A percentile compares a stretch with the other conserved stretches of the same genome.
Evolutionary conservation across 2,888 invertebrate genomes (phyloP).

Genomic region (Tethea ocularis): DNA sequence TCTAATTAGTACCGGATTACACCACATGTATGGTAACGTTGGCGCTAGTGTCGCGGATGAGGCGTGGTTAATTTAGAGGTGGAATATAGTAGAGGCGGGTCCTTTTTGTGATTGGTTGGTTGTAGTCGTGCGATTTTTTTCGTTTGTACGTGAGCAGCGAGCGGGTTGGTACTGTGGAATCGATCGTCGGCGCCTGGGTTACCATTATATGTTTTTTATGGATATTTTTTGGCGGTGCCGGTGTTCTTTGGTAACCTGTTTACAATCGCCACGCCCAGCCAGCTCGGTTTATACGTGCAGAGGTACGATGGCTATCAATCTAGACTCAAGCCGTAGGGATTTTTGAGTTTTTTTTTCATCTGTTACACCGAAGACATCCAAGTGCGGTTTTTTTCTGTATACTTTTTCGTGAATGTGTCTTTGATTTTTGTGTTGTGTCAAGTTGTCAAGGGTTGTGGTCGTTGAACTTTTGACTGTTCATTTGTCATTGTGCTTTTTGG

Average conservation of each 20-base stretch:
- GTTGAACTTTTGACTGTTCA: conserved; percentile 36
- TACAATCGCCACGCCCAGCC: conserved; percentile 70
- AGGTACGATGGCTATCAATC: conserved; percentile 72
- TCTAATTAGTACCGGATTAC: conserved; percentile 67
- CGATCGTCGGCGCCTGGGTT: conserved; percentile 76
- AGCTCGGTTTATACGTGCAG: conserved; percentile 66
- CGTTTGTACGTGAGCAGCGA: conserved; percentile 67
- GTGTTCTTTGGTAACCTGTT: conserved; percentile 79
- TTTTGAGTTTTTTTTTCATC: conserved; percentile 51
- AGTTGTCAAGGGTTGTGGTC: conserved; percentile 35
- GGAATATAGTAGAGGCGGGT: conserved; percentile 59
- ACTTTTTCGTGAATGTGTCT: conserved; percentile 68
- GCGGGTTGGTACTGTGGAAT: conserved; percentile 77
- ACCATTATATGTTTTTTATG: conserved; percentile 83
- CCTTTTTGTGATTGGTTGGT: conserved; percentile 55
- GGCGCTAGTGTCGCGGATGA: conserved; percentile 61
- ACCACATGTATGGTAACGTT: conserved; percentile 67
- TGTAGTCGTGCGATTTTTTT: conserved; percentile 71
- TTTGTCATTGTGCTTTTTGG: conserved; percentile 34
- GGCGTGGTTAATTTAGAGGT: conserved; percentile 62
- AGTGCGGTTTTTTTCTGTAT: conserved; percentile 57
- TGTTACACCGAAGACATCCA: conserved; percentile 16
- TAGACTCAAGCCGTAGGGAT: conserved; percentile 71
- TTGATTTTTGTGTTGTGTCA: conserved; percentile 61
- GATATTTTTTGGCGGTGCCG: conserved; percentile 80